Evolutionary conservation across 1,140 invertebrate species (phyloP).

Genomic region (Colletes latitarsis): DNA sequence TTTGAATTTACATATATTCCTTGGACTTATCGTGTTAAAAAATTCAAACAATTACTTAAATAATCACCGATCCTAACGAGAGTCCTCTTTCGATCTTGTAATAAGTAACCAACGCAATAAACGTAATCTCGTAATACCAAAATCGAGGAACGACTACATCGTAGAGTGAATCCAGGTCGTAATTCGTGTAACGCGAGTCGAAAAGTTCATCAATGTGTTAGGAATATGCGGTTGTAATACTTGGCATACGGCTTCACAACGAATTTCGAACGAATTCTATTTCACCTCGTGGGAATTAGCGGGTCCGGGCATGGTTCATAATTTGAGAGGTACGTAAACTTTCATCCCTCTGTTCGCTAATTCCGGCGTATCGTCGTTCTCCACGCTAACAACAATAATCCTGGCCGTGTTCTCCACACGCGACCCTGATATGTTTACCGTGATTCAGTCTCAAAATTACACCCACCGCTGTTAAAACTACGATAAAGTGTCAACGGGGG

Average conservation of each 20-base stretch:
- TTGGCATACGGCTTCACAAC: neutral
- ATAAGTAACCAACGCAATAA: too few species aligned
- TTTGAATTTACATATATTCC: too few species aligned
- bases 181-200: neutral
- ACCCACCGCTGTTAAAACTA: neutral
- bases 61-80: too few species aligned
- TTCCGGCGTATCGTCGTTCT: neutral
- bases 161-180: neutral
- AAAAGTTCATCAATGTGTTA: neutral
- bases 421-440: constrained; percentile 5
- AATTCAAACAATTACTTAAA: too few species aligned
- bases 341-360: neutral
- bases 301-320: neutral
- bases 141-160: neutral
- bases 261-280: neutral
- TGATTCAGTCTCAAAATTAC: constrained; percentile 13
- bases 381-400: constrained; percentile 6
- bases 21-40: too few species aligned
- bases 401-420: too few species aligned
- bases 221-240: neutral
- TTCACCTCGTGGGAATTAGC: neutral
- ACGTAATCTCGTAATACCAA: too few species aligned
- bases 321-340: neutral
- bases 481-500: neutral
- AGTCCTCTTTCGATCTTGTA: too few species aligned